phyloP scores from a whole-genome alignment of 2,888 invertebrate genomes.

The Coelopa pilipes region DNA sequence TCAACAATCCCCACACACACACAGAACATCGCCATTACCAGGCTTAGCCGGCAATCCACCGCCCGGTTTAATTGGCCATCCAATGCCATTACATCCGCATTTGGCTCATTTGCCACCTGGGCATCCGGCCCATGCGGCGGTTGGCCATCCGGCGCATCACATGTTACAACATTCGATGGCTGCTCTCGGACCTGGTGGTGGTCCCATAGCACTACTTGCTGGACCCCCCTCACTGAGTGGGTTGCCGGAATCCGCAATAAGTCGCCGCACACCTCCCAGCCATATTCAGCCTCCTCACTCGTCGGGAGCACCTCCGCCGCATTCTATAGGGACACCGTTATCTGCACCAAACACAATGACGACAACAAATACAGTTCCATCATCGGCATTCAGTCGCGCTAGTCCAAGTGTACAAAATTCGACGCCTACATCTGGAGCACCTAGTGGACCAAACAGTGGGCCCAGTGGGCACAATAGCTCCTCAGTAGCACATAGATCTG shows the following conservation, averaged over 20 bases:
- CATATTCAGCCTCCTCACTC: conserved; percentile 61
- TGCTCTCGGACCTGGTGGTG: conserved; percentile 58
- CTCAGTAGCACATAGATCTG: conserved; percentile 63
- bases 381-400: conserved; percentile 67
- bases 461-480: conserved; percentile 48
- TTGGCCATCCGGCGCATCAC: conserved; percentile 63
- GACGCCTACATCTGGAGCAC: conserved; percentile 41
- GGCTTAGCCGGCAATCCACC: conserved; percentile 59
- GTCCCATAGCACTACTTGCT: conserved; percentile 60
- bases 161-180: conserved; percentile 63
- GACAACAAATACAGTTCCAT: conserved; percentile 62
- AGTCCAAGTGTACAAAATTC: conserved; percentile 66
- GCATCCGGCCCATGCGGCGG: conserved; percentile 61
- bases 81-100: conserved; percentile 65
- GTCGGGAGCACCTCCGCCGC: conserved; percentile 53
- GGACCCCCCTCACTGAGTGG: conserved; percentile 62
- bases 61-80: conserved; percentile 63
- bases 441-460: conserved; percentile 41
- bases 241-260: conserved; percentile 60
- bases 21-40: conserved; percentile 64
- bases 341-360: conserved; percentile 52
- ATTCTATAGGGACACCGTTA: conserved; percentile 50
- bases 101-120: conserved; percentile 60
- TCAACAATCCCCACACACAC: conserved; percentile 58
- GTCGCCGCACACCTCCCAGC: conserved; percentile 64